Conservation (phyloP, 2,888 invertebrate species). For the Marasmarcha lunaedactyla region DNA sequence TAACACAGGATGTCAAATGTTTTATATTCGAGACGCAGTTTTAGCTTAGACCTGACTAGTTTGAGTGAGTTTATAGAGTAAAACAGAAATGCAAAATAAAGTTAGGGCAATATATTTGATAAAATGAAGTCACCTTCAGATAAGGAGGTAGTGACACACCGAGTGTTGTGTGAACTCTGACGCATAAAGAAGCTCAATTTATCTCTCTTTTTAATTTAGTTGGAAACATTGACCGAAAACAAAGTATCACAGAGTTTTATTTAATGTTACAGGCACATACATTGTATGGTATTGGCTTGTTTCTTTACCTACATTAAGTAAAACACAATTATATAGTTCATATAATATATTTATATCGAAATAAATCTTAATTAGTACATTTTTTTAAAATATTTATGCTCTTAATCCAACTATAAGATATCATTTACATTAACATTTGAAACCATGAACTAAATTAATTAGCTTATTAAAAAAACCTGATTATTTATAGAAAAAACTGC, state of each 20-base stretch:
- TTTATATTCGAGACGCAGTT: not conserved
- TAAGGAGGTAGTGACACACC: not conserved
- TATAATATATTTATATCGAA: too few relatives aligned
- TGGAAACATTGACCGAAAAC: not conserved
- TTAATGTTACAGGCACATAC: slow-evolving; percentile 1
- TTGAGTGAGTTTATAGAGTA: not conserved
- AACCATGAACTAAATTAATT: too few relatives aligned
- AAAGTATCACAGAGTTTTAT: too few relatives aligned
- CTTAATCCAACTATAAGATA: too few relatives aligned
- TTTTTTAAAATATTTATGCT: too few relatives aligned
- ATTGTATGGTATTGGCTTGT: too few relatives aligned
- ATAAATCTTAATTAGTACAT: too few relatives aligned
- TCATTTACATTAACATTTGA: too few relatives aligned
- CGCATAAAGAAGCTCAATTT: slow-evolving; percentile 10
- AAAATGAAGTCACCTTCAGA: not conserved
- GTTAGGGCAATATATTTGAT: not conserved
- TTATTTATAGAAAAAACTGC: too few relatives aligned
- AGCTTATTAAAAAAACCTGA: too few relatives aligned
- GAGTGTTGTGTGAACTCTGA: slow-evolving; percentile 2
- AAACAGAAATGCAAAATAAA: not conserved
- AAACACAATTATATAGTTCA: too few relatives aligned
- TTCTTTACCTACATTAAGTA: too few relatives aligned
- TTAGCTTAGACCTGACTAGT: not conserved
- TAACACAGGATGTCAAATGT: not conserved
- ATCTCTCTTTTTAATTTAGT: slow-evolving; percentile 8